Percentiles rank a stretch among this genome's conserved stretches.
phyloP scores from a whole-genome alignment of 2,797 vertebrate genomes.

The Syngnathus acus region DNA sequence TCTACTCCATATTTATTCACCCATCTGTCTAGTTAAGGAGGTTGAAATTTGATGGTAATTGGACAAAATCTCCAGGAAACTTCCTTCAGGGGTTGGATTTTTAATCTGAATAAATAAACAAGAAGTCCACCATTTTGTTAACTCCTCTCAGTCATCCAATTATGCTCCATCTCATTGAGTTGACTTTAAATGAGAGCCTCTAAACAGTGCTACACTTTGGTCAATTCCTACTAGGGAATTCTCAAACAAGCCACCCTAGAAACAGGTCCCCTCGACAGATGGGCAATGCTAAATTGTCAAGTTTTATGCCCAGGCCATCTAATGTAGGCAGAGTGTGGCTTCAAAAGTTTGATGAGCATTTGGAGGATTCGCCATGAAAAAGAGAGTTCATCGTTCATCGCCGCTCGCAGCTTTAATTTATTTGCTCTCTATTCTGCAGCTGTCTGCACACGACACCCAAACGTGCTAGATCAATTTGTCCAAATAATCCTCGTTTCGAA shows the following conservation, averaged over 20 bases:
- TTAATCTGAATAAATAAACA: background rate
- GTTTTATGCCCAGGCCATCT: background rate
- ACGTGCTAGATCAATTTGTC: background rate
- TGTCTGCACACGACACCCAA: background rate
- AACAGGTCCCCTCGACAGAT: background rate
- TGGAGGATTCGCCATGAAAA: constrained; percentile 2
- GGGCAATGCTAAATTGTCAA: background rate
- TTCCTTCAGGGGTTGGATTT: background rate
- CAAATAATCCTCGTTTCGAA: background rate
- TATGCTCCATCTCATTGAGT: no score
- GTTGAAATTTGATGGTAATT: background rate
- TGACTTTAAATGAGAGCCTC: no score
- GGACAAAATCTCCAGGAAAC: background rate
- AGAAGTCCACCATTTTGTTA: no score
- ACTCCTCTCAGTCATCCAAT: no score
- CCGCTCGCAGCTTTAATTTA: background rate
- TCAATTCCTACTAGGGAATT: background rate
- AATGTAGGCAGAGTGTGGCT: background rate
- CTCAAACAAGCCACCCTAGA: background rate
- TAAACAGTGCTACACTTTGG: background rate
- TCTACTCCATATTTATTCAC: background rate
- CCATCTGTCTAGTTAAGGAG: background rate
- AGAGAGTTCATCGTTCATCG: background rate
- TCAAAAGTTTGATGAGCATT: background rate
- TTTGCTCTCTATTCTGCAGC: background rate